These are phyloP conservation scores for Epinephelus awoara DNA, from an alignment of 2,797 vertebrate species.

Conservation along the genomic window DNA sequence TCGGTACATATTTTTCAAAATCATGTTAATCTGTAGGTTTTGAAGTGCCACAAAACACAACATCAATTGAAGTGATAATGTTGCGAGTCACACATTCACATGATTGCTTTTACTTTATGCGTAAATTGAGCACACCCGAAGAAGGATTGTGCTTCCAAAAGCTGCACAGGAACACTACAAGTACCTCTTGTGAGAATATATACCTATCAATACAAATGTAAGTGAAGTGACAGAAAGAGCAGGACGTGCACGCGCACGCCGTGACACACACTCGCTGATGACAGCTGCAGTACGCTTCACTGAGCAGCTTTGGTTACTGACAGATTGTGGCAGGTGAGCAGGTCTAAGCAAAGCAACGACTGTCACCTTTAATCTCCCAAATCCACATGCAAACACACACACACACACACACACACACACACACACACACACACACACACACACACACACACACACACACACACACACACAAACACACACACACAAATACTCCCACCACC, in stretches of 20 bases:
- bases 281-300: constrained; percentile 75
- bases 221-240: constrained; percentile 50
- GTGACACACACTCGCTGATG: constrained; percentile 65
- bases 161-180: constrained; percentile 8
- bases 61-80: constrained; percentile 50
- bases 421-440: constrained; percentile 28
- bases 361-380: constrained; percentile 84
- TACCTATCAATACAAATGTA: constrained; percentile 54
- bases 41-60: constrained; percentile 46
- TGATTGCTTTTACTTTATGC: constrained; percentile 9
- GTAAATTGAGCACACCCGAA: constrained; percentile 13
- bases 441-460: constrained; percentile 31
- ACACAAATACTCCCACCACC: constrained; percentile 53
- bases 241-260: constrained; percentile 21
- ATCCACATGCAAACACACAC: constrained; percentile 50
- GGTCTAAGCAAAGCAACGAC: constrained; percentile 78
- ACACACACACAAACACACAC: constrained; percentile 36
- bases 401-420: constrained; percentile 35
- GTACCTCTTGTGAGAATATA: constrained; percentile 32
- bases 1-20: constrained; percentile 52
- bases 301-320: constrained; percentile 80
- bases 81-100: constrained; percentile 34
- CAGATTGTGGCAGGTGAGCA: constrained; percentile 84
- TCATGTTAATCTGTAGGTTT: constrained; percentile 56
- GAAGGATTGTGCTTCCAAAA: constrained; percentile 6